These are phyloP conservation scores for Harpalus rubripes DNA, from an alignment of 2,888 invertebrate genomes.

Conservation along the genomic window DNA sequence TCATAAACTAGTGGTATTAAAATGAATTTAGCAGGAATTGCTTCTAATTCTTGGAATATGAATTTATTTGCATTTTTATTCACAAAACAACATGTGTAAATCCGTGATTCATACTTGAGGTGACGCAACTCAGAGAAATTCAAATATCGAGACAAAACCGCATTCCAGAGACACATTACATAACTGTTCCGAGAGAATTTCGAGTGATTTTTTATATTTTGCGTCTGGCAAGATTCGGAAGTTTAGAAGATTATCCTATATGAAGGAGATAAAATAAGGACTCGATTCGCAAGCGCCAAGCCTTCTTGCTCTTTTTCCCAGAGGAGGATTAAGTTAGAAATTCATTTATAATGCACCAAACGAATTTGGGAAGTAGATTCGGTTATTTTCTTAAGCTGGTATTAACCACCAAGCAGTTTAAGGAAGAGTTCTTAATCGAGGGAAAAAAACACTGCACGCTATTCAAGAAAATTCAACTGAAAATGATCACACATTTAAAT, in stretches of 20 bases:
- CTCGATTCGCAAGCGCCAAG: slow-evolving; percentile 9
- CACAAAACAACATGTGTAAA: slow-evolving; percentile 25
- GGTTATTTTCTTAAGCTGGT: slow-evolving; percentile 39
- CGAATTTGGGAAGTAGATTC: slow-evolving; percentile 45
- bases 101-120: slow-evolving; percentile 36
- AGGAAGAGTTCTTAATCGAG: not conserved
- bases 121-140: slow-evolving; percentile 20
- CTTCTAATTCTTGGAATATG: slow-evolving; percentile 26
- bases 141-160: slow-evolving; percentile 9
- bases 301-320: slow-evolving; percentile 39
- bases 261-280: slow-evolving; percentile 44
- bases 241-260: slow-evolving; percentile 42
- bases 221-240: slow-evolving; percentile 22
- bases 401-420: slow-evolving; percentile 39
- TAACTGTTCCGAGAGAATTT: slow-evolving; percentile 14
- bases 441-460: not conserved
- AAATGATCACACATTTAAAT: too few species aligned
- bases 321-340: slow-evolving; percentile 31
- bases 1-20: not conserved
- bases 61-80: slow-evolving; percentile 47
- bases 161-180: slow-evolving; percentile 39
- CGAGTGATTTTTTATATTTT: slow-evolving; percentile 25
- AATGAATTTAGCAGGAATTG: not conserved
- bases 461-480: too few species aligned
- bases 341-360: slow-evolving; percentile 51